Conservation (phyloP, 2,797 vertebrate species). For the Pampus argenteus region DNA sequence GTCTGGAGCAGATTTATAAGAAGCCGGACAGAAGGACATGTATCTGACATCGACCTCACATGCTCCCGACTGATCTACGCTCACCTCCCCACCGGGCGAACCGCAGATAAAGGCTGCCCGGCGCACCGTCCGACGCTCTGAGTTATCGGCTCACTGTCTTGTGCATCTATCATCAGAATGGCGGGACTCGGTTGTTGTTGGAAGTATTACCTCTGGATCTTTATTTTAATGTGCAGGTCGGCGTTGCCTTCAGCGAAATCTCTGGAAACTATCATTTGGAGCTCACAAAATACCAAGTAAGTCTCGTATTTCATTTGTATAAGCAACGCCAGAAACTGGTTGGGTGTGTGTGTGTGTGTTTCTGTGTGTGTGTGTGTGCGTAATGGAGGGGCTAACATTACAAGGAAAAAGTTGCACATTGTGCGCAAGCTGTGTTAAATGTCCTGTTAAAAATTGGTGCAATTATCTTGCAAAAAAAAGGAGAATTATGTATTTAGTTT, state of each 20-base stretch:
- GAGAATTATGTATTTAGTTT: slow-evolving; percentile 39
- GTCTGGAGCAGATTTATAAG: slow-evolving; percentile 50
- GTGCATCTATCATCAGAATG: slow-evolving; percentile 77
- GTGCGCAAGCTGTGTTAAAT: slow-evolving; percentile 47
- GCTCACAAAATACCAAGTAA: slow-evolving; percentile 86
- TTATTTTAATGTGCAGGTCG: slow-evolving; percentile 83
- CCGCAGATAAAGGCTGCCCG: slow-evolving; percentile 67
- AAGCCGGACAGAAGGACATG: slow-evolving; percentile 79
- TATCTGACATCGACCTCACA: slow-evolving; percentile 82
- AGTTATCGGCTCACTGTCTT: slow-evolving; percentile 60
- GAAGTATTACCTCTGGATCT: slow-evolving; percentile 88
- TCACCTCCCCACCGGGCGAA: slow-evolving; percentile 71
- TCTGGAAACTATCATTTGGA: slow-evolving; percentile 86
- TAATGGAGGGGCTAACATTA: slow-evolving; percentile 45
- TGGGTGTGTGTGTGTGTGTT: slow-evolving; percentile 62
- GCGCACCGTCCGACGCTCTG: slow-evolving; percentile 67
- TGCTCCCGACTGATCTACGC: slow-evolving; percentile 82
- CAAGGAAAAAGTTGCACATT: slow-evolving; percentile 58
- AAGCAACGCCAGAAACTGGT: slow-evolving; percentile 45
- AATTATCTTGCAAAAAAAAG: slow-evolving; percentile 49
- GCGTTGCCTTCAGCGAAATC: slow-evolving; percentile 81
- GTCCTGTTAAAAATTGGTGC: slow-evolving; percentile 54
- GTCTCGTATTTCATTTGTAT: slow-evolving; percentile 65
- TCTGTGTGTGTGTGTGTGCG: slow-evolving; percentile 60
- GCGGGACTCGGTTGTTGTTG: slow-evolving; percentile 79